Evolutionary conservation across 2,113 vertebrate genomes (phyloP).

Genomic region (Crotophaga sulcirostris): DNA sequence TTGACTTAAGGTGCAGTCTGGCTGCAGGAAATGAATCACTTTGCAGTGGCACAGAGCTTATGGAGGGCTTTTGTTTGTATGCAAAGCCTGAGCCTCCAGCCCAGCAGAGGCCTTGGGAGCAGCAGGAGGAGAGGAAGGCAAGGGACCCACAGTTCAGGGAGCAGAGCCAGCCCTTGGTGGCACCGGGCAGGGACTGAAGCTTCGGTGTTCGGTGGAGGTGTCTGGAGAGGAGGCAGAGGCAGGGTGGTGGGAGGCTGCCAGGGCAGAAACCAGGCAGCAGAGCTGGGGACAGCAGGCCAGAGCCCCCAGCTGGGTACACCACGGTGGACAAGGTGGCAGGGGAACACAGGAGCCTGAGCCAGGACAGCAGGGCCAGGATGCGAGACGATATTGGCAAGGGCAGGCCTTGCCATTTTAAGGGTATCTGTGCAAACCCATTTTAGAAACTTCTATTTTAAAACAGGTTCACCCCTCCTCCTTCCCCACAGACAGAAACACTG

Average conservation of each 20-base stretch:
- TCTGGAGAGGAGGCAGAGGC: not conserved
- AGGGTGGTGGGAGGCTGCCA: not conserved
- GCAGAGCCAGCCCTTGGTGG: not conserved
- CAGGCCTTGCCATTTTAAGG: constrained; percentile 14
- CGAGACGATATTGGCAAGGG: not conserved
- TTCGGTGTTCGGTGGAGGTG: not conserved
- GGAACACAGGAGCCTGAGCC: not conserved
- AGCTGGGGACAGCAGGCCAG: not conserved
- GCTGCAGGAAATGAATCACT: not conserved
- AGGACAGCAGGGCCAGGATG: not conserved
- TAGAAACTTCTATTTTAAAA: constrained; percentile 51
- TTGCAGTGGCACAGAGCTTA: not conserved
- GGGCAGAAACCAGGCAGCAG: not conserved
- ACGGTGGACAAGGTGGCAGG: rapidly evolving
- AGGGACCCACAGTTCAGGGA: not conserved
- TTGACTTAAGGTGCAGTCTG: not conserved
- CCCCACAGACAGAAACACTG: not conserved
- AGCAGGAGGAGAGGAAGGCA: not conserved
- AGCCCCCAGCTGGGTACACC: not conserved
- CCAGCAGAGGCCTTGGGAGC: not conserved
- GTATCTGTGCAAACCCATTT: constrained; percentile 28
- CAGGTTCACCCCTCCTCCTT: not conserved
- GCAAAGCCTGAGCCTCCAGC: not conserved
- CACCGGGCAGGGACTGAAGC: not conserved
- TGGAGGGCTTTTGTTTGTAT: not conserved